Conservation (phyloP, 2,113 vertebrate genomes). For the Chlamydotis undulata region DNA sequence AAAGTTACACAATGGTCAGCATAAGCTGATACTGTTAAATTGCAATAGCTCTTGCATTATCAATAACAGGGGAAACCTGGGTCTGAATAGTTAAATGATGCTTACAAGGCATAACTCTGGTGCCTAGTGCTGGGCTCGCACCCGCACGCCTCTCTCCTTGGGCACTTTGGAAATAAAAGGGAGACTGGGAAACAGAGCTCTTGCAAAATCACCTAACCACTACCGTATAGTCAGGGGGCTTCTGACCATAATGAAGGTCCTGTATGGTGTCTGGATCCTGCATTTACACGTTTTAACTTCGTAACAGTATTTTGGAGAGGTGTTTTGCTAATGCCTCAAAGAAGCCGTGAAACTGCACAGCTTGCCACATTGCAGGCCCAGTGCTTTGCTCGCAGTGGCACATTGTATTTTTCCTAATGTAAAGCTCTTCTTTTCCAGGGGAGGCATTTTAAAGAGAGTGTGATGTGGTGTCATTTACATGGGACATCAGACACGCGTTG, state of each 20-base stretch:
- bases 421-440: neutral
- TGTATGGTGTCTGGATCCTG: neutral
- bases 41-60: neutral
- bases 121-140: neutral
- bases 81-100: neutral
- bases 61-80: neutral
- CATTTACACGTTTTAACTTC: neutral
- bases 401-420: neutral
- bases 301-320: neutral
- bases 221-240: neutral
- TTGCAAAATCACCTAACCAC: neutral
- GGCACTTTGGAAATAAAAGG: too few relatives aligned
- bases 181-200: neutral
- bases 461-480: neutral
- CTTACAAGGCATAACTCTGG: rapidly evolving
- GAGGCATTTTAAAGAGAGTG: neutral
- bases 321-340: neutral
- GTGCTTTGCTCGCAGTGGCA: neutral
- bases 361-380: neutral
- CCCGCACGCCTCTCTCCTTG: too few relatives aligned
- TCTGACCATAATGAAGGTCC: neutral
- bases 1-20: neutral
- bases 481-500: neutral
- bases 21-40: neutral
- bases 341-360: rapidly evolving